Base-by-base conservation (phyloP, 2,888 invertebrate species). In the Chloromyia formosa region DNA sequence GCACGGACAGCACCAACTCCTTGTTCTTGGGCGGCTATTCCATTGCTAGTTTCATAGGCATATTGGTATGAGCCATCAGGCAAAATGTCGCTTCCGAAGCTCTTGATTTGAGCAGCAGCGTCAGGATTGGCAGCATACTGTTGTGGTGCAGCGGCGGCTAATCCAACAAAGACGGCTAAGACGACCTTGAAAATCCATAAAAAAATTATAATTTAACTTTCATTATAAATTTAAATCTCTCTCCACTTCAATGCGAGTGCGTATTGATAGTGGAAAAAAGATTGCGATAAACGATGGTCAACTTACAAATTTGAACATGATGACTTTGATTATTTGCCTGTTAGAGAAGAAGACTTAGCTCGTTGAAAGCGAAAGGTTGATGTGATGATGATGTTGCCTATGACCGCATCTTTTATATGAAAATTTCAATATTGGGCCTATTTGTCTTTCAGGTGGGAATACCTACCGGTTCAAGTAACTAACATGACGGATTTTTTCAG, bases 261-360 rank as follows among this genome's bases (percentile, higher is more conserved):
- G 27, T 35, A 35, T 35, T 35, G 66, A 12, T 49, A 45, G 14
- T 45, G 45, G n/a, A 66, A 18, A n/a, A 66, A 45, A 20, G 45
- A 22, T 22, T 16, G 45, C 2, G 66, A 56, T 40, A 27, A 66
- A 49, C 49, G 49, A 14, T 58, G 35, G 58, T 16, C 71, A 71
- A 71, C 71, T 71, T 53, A 71, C 71, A 45, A 71, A 71, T 71
- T 71, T 71, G 58, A 71, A 71, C 71, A 71, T 71, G 71, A 58
- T 71, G 71, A 42, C 58, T 71, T 27, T 56, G 71, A 35, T 58
- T 27, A 20, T 66, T 66, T 10, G 45, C 45, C 49, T n/a, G 42
- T 45, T 49, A 45, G 20, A 66, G 66, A 56, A 56, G 56, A 66
- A 66, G 66, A 66, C 23, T 45, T 45, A 22, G 45, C 20, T 49